Evolutionary conservation across 2,888 invertebrate species (phyloP).

Genomic region (Electrophaes corylata): DNA sequence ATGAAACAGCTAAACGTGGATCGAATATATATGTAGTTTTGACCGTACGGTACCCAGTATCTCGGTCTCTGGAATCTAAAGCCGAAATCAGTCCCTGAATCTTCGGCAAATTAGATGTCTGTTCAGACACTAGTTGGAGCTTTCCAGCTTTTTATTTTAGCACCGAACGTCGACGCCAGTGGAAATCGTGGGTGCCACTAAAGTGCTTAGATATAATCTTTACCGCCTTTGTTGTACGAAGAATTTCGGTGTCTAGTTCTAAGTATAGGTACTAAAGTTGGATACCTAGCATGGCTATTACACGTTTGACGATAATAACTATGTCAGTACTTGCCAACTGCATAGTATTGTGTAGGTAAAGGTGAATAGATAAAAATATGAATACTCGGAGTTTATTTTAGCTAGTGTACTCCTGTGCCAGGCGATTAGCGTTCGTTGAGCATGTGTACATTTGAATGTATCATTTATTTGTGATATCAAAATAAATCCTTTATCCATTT

Average conservation of each 20-base stretch:
- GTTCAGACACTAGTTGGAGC: constrained; percentile 1
- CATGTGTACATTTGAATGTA: no score
- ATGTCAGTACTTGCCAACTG: constrained; percentile 1
- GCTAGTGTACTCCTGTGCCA: neutral
- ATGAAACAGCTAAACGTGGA: neutral
- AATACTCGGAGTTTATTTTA: neutral
- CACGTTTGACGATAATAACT: constrained; percentile 17
- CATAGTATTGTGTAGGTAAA: neutral
- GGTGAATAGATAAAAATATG: neutral
- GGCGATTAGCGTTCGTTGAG: no score
- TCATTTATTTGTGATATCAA: no score
- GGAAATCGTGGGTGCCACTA: constrained; percentile 49
- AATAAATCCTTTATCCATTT: no score
- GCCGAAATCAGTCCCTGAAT: neutral
- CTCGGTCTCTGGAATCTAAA: neutral
- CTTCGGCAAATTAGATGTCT: constrained; percentile 5
- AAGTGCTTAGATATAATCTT: constrained; percentile 47
- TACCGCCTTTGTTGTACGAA: constrained; percentile 41
- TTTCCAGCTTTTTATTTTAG: constrained; percentile 55
- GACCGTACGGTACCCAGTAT: no score
- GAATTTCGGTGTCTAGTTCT: constrained; percentile 41
- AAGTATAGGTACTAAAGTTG: constrained; percentile 28
- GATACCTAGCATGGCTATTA: constrained; percentile 20
- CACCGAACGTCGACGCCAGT: constrained; percentile 38
- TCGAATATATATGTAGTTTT: no score